Evolutionary conservation across 2,797 vertebrate genomes (phyloP), one percentile per base, ranked within the genome.

Genomic region (Menidia menidia): DNA sequence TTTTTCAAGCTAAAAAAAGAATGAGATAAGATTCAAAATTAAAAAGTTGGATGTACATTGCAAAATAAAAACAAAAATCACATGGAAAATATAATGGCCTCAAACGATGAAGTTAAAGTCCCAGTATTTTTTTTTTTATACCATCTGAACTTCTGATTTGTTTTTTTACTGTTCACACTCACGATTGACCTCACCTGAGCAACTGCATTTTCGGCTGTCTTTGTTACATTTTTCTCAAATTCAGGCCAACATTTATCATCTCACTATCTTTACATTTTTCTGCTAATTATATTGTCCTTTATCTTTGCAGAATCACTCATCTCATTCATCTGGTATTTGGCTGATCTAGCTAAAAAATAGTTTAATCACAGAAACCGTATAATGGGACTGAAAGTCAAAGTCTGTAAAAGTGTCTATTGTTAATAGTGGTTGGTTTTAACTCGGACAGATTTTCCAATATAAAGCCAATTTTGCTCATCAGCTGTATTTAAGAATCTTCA

Each of bases 281-380:
- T 60, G 68, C 67, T 87, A 90, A 90, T 88, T 88, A 82, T 58
- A 62, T 77, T 82, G 60, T 44, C 32, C 79, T 81, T 85, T 81
- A 88, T 89, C 87, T 68, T 5, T 19, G 54, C 58, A 44, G 68
- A 83, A 87, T 87, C 75, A 33, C 68, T 77, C 74, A 80, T 55
- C 55, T 74, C 39, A 12, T 77, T 82, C 84, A 60, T 65, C 62
- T 51, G 41, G 61, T 54, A 9, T 75, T 71, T 44, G 4, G 72
- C 83, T 82, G 76, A 76, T 72, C 57, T 69, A 65, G 67, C 64
- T 70, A 39, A 81, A 78, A 82, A 68, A 63, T 44, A 51, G 71
- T 19, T 81, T 88, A 75, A 82, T 82, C 77, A 65, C 65, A 68
- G 72, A 39, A 47, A 43, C 4, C 1, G 54, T 83, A 77, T 71